Evolutionary conservation across 2,888 invertebrate genomes (phyloP).

Genomic region (Schizaphis graminum): DNA sequence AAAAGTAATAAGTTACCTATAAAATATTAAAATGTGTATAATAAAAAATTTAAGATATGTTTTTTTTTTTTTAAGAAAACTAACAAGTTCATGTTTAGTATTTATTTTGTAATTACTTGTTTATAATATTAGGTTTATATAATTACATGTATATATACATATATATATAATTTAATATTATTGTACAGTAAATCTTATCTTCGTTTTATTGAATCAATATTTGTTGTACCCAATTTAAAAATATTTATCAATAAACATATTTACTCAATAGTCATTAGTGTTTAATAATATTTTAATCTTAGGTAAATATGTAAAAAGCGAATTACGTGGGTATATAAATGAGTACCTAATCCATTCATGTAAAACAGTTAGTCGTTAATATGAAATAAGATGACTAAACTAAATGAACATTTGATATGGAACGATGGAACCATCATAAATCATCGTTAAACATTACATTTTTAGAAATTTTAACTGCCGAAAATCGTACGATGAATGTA

Average conservation of each 20-base stretch:
- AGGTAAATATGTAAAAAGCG: not conserved
- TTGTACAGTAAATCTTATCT: slow-evolving; percentile 58
- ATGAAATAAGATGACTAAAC: not conserved
- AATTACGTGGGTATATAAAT: not conserved
- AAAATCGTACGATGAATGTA: not conserved
- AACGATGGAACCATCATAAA: not conserved
- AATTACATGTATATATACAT: slow-evolving; percentile 24
- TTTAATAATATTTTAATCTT: not conserved
- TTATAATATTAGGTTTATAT: slow-evolving; percentile 48
- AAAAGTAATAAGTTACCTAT: slow-evolving; percentile 24
- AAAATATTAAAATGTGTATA: slow-evolving; percentile 11
- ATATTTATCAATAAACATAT: slow-evolving; percentile 64
- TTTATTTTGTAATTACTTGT: slow-evolving; percentile 48
- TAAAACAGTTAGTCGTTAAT: not conserved
- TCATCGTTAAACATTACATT: not conserved
- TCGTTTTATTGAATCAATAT: slow-evolving; percentile 49
- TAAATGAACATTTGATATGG: not conserved
- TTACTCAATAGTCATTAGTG: slow-evolving; percentile 37
- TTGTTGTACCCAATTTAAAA: slow-evolving; percentile 53
- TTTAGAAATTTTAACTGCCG: not conserved
- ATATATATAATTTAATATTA: slow-evolving; percentile 45
- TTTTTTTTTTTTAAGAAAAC: slow-evolving; percentile 29
- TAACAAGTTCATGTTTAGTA: slow-evolving; percentile 32
- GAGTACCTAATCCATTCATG: not conserved
- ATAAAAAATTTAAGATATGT: slow-evolving; percentile 6